A percentile compares a stretch with the other conserved stretches of the same genome.
Evolutionary conservation across 1,140 invertebrate genomes (phyloP).

Genomic region (Penaeus japonicus): DNA sequence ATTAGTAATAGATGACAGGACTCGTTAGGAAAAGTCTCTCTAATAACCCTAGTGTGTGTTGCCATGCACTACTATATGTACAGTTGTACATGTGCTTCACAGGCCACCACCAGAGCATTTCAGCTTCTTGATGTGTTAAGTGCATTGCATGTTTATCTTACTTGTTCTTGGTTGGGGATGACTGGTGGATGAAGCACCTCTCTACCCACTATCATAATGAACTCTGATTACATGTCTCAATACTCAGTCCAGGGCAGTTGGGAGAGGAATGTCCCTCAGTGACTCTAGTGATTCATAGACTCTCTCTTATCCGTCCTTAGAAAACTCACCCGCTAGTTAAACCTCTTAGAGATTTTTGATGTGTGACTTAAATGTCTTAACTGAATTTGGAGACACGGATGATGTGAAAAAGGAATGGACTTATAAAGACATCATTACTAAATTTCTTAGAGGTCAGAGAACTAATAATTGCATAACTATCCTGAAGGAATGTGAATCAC

Average conservation of each 20-base stretch:
- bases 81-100: constrained; percentile 42
- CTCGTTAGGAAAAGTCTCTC: neutral
- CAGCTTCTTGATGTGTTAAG: constrained; percentile 33
- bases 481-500: no score
- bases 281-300: no score
- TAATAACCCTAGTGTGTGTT: constrained; percentile 47
- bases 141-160: constrained; percentile 44
- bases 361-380: no score
- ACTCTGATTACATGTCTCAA: constrained; percentile 19
- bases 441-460: no score
- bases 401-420: no score
- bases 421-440: no score
- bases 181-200: constrained; percentile 43
- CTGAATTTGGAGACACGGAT: no score
- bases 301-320: no score
- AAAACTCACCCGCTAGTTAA: no score
- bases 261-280: no score
- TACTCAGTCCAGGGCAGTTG: neutral
- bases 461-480: no score
- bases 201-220: constrained; percentile 37
- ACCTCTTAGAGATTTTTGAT: no score
- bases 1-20: neutral
- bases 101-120: constrained; percentile 51
- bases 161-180: constrained; percentile 49
- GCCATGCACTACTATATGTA: constrained; percentile 51